Conservation (phyloP, 2,888 invertebrate species). For the Frankliniella fusca region DNA sequence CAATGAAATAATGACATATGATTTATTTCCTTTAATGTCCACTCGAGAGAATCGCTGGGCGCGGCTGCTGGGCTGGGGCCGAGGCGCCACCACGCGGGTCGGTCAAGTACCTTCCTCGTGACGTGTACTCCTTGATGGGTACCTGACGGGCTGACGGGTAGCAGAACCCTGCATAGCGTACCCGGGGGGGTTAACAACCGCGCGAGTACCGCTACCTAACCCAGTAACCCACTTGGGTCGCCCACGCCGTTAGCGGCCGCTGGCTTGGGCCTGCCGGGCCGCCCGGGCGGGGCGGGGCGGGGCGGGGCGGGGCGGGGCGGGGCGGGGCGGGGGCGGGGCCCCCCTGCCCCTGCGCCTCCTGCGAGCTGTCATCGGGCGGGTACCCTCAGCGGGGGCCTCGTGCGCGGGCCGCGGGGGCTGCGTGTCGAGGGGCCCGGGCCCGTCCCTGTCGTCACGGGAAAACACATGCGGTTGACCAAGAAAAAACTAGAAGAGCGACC, state of each 20-base stretch:
- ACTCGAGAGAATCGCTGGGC: too few relatives aligned
- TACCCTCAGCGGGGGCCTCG: not conserved
- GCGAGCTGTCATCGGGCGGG: too few relatives aligned
- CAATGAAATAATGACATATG: too few relatives aligned
- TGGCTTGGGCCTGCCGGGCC: not conserved
- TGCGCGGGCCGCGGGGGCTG: not conserved
- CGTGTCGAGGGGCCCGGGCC: not conserved
- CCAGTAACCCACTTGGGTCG: slow-evolving; percentile 18
- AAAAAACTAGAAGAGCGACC: too few relatives aligned
- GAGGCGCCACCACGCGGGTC: not conserved
- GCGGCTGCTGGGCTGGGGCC: not conserved
- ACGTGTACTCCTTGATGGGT: slow-evolving; percentile 1
- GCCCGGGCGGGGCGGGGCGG: not conserved
- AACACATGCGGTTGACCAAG: not conserved
- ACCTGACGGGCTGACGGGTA: slow-evolving; percentile 23
- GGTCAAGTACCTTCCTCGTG: not conserved
- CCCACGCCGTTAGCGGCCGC: not conserved
- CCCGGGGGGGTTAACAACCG: slow-evolving; percentile 6
- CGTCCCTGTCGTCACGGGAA: too few relatives aligned
- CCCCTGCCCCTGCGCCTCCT: not conserved
- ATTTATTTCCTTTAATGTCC: too few relatives aligned
- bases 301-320: not conserved
- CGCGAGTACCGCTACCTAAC: not conserved
- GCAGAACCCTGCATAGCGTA: not conserved
- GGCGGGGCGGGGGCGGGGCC: not conserved